Evolutionary conservation across 2,113 vertebrate genomes (phyloP), one percentile per base, ranked within the genome.

Genomic region (Helogale parvula): DNA sequence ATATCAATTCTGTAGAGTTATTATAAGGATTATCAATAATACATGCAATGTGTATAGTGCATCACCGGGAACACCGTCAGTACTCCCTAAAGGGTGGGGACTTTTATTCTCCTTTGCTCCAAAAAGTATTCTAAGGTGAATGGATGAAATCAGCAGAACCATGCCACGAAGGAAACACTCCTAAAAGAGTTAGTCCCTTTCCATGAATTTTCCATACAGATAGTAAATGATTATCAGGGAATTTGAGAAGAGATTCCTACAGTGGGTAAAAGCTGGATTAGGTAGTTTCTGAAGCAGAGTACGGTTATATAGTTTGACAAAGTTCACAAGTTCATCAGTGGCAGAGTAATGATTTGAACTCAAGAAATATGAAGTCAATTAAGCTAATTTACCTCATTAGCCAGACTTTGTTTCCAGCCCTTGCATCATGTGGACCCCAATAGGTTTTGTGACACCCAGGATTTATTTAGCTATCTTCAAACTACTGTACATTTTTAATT

Each of bases 201-300:
- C 76, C 66, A 27, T 52, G 29, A 71, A 77, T 45, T 90, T 52
- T 60, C 38, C n/a, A 38, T 35, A 63, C 21, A 68, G 12, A 65
- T 11, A 1, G 31, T 85, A 76, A 90, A 52, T 47, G 71, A 57
- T 54, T 72, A 25, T 21, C 33, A 15, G 38, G 12, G 19, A 83
- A 95, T 29, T 82, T 82, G 41, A 72, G 50, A 80, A 95, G 63
- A 74, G 29, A 23, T 90, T 35, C 45, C 33, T 60, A 35, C 27
- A n/a, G 1, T n/a, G 19, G 4, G 1, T 33, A 17, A 72, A 80
- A 77, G 33, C 27, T 76, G 60, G 11, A 93, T 76, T 60, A 71
- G 15, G 60, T 2, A 6, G 16, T 60, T 86, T 95, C 83, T 38
- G 35, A 85, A 33, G 12, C 65, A 95, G 27, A 60, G 10, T 74